Evolutionary conservation across 2,797 vertebrate genomes (phyloP), one percentile per base, ranked within the genome.

Genomic region (Pipistrellus nathusii): DNA sequence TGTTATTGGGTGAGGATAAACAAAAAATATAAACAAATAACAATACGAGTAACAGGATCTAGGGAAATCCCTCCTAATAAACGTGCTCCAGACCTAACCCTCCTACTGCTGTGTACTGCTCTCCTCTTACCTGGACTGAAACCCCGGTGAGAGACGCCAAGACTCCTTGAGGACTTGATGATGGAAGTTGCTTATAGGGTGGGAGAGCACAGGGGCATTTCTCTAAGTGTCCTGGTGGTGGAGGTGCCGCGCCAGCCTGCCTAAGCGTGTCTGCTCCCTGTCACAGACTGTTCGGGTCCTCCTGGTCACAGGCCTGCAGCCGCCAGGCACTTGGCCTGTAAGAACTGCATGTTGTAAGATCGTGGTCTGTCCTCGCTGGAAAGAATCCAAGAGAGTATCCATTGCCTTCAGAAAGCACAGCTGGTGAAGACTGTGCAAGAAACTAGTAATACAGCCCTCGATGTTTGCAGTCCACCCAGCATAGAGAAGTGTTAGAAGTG

Each of bases 91-190:
- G 73, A 23, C 17, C 85, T 23, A 32, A 38, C 14, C 73, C 57
- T 23, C 46, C 66, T 14, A 0, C 7, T 12, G 25, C 1, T 32
- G 15, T 30, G 9, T 3, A 6, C 8, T 9, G 3, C 4, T 83
- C 64, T 10, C 25, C 4, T 46, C 53, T 64, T 35, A 5, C n/a
- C 27, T 23, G 15, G 17, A 18, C 41, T 57, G 5, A 25, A 48
- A 30, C n/a, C 25, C 35, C 89, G 4, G 48, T 55, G 30, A 85
- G 64, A 55, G 17, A 59, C 6, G 18, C 44, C 81, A 81, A 76
- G 12, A 46, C 41, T 35, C 35, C 46, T 38, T 21, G 55, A 48
- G 3, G 27, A 73, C 44, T 23, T 21, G 62, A 44, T 3, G 23
- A 62, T 51, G 6, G 75, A 83, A 68, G 68, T 27, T 38, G 38